Conservation (phyloP, 2,797 vertebrate species). For the Pipistrellus pipistrellus region DNA sequence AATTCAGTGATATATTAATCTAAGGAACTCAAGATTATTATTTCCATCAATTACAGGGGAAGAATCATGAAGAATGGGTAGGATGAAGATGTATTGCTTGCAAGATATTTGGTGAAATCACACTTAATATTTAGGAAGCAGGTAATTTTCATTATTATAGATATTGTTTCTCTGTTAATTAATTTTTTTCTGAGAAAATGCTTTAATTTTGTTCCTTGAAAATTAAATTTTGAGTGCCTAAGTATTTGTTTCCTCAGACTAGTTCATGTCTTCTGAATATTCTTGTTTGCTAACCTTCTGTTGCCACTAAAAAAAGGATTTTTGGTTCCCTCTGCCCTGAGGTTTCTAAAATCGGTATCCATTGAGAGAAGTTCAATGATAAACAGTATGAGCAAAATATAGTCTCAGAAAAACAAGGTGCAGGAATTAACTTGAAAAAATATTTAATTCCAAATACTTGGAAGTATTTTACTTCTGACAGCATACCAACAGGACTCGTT, state of each 20-base stretch:
- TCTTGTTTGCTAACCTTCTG: not conserved
- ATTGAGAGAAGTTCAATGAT: not conserved
- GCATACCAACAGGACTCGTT: not conserved
- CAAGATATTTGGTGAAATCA: conserved; percentile 31
- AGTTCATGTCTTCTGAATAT: conserved; percentile 1
- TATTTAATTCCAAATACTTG: conserved; percentile 34
- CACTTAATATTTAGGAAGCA: conserved; percentile 1
- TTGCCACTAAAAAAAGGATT: conserved; percentile 11
- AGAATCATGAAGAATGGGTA: not conserved
- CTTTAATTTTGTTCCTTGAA: not conserved
- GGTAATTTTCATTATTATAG: conserved; percentile 22
- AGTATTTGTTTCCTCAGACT: not conserved
- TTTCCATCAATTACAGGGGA: not conserved
- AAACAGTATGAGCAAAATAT: conserved; percentile 48
- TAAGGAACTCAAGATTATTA: not conserved
- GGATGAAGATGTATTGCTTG: not conserved
- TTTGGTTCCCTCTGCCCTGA: not conserved
- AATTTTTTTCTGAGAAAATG: conserved; percentile 23
- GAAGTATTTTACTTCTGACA: conserved; percentile 16
- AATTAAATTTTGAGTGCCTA: not conserved
- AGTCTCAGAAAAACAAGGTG: not conserved
- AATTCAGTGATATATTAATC: not conserved
- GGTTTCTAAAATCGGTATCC: conserved; percentile 22
- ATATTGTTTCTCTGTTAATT: not conserved
- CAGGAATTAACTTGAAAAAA: not conserved